Evolutionary conservation across 2,113 vertebrate genomes (phyloP), one percentile per base, ranked within the genome.

Genomic region (Peromyscus californicus): DNA sequence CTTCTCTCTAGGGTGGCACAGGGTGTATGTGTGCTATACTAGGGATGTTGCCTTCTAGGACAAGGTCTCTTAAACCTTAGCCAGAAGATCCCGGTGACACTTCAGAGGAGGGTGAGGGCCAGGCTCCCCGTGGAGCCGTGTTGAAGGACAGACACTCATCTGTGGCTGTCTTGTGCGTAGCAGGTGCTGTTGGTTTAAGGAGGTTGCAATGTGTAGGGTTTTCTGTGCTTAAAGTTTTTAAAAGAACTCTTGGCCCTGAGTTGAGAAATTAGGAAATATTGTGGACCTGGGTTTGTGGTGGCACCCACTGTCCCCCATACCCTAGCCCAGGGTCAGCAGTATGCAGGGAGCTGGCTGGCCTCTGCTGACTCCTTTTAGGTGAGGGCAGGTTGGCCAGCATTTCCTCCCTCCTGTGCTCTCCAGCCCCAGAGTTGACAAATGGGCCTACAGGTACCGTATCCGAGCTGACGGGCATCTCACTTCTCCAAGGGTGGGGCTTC

Each of bases 51-150:
- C 48, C 54, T 80, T 97, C 98, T 97, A 96, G 97, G 96, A 95
- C 95, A 96, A 96, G 94, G 98, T 97, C 97, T 97, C 98, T 98
- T 98, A 97, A 98, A 98, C 98, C 98, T 98, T 98, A 97, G 96
- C 97, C 98, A 98, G 98, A 98, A 98, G 98, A 97, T 96, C 97
- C 98, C 72, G 89, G 92, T 97, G 97, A 98, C 96, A 97, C 91
- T 74, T 36, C 1, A 2, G 80, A 93, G 96, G 95, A 86, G 97
- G 10, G 26, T 65, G 39, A 65, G 61, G 67, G n/a, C 13, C 59
- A 63, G 80, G 19, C 57, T 84, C 13, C 54, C 33, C 9, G 8
- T 11, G 51, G 17, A 82, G 22, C 39, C 83, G 29, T 0, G 24
- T 63, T 59, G 82, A 84, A 85, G 54, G 36, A 2, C 3, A 80